Percentiles rank a stretch among this genome's conserved stretches.
phyloP scores from a whole-genome alignment of 2,888 invertebrate genomes.

The Drosophila paramelanica region DNA sequence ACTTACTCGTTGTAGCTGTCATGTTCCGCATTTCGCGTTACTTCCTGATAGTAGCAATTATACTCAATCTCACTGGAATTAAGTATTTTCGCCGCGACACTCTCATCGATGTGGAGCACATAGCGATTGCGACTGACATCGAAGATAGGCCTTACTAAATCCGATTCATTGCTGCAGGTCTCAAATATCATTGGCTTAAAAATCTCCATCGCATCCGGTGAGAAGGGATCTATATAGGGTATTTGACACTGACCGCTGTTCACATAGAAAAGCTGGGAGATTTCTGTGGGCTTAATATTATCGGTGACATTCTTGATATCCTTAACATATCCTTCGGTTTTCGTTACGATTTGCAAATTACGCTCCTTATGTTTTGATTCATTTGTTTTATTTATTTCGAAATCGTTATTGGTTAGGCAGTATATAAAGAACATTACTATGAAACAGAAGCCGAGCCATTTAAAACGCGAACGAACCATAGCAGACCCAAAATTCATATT shows the following conservation, averaged over 20 bases:
- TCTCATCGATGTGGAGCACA: slow-evolving; percentile 57
- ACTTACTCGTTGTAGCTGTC: slow-evolving; percentile 59
- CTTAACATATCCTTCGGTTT: background rate
- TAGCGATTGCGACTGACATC: slow-evolving; percentile 54
- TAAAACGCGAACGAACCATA: slow-evolving; percentile 15
- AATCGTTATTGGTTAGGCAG: background rate
- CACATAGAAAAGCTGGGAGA: slow-evolving; percentile 61
- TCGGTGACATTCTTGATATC: no score
- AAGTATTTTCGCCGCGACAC: slow-evolving; percentile 43
- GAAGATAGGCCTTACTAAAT: slow-evolving; percentile 57
- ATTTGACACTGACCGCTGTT: slow-evolving; percentile 87
- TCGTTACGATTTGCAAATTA: background rate
- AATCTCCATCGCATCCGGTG: slow-evolving; percentile 85
- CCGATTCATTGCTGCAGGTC: slow-evolving; percentile 84
- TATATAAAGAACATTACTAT: slow-evolving; percentile 9
- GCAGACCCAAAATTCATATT: slow-evolving; percentile 28
- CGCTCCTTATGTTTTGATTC: background rate
- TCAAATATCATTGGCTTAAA: slow-evolving; percentile 86
- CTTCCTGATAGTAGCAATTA: slow-evolving; percentile 81
- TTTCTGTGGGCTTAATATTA: background rate
- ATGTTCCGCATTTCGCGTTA: slow-evolving; percentile 48
- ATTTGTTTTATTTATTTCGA: background rate
- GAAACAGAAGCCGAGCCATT: slow-evolving; percentile 33
- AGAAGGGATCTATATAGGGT: slow-evolving; percentile 87
- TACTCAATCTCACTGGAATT: slow-evolving; percentile 51